Conservation (phyloP, 2,888 invertebrate species). For the Stenoptilia bipunctidactyla region DNA sequence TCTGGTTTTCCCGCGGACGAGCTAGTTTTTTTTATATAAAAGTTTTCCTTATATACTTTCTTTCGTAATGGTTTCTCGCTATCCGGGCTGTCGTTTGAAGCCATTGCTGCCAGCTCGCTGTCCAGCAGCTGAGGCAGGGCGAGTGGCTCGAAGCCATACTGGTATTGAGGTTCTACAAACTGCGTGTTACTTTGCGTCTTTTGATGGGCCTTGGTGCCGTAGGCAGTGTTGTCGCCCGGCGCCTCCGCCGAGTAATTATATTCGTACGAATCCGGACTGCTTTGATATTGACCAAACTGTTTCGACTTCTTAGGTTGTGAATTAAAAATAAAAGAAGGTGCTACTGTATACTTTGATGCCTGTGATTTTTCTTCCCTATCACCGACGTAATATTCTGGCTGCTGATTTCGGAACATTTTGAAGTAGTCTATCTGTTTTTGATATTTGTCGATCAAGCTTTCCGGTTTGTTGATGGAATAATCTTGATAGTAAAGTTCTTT, state of each 20-base stretch:
- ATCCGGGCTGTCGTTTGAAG: slow-evolving; percentile 46
- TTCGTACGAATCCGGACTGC: slow-evolving; percentile 33
- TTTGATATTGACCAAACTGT: slow-evolving; percentile 35
- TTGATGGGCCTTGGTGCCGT: slow-evolving; percentile 32
- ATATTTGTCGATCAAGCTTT: slow-evolving; percentile 36
- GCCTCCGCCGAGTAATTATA: slow-evolving; percentile 39
- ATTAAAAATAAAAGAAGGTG: slow-evolving; percentile 28
- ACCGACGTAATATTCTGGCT: slow-evolving; percentile 31
- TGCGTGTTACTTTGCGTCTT: slow-evolving; percentile 32
- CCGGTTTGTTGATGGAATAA: slow-evolving; percentile 44
- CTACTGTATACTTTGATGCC: slow-evolving; percentile 31
- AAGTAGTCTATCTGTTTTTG: slow-evolving; percentile 48
- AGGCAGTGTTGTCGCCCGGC: slow-evolving; percentile 39
- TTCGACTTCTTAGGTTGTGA: slow-evolving; percentile 30
- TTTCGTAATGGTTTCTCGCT: slow-evolving; percentile 51
- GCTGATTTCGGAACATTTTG: slow-evolving; percentile 42
- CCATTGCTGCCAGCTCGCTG: slow-evolving; percentile 54
- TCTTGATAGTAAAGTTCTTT: slow-evolving; percentile 49
- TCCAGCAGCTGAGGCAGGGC: slow-evolving; percentile 44
- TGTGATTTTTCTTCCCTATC: slow-evolving; percentile 30
- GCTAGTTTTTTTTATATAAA: slow-evolving; percentile 57
- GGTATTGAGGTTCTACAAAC: slow-evolving; percentile 59
- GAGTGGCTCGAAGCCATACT: slow-evolving; percentile 61
- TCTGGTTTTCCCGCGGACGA: slow-evolving; percentile 36
- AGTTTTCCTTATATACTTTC: slow-evolving; percentile 60